These are phyloP conservation scores for Xestia sexstrigata DNA, from an alignment of 2,888 invertebrate species.

Conservation along the genomic window DNA sequence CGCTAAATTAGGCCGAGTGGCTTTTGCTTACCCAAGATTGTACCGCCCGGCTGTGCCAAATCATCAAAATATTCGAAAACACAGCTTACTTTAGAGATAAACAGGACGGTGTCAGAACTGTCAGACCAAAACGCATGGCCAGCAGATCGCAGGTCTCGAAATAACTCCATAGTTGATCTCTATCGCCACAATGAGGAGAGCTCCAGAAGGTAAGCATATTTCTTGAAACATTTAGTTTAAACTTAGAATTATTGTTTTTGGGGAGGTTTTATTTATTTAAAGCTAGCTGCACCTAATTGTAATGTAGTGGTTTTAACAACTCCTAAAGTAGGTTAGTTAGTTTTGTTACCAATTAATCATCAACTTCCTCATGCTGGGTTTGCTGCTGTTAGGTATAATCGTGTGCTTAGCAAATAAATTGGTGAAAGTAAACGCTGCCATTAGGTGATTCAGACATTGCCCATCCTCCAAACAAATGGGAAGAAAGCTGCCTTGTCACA, in stretches of 20 bases:
- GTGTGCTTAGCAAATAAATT: neutral
- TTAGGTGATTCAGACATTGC: neutral
- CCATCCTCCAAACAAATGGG: neutral
- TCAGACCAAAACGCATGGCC: conserved; percentile 26
- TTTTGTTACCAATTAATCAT: conserved; percentile 7
- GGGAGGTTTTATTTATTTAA: neutral
- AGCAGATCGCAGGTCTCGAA: conserved; percentile 27
- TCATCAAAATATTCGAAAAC: neutral
- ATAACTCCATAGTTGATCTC: conserved; percentile 35
- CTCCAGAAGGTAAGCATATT: conserved; percentile 24
- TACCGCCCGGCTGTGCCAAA: neutral
- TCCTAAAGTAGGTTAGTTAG: conserved; percentile 3
- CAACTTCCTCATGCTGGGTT: neutral
- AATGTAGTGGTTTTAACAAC: neutral
- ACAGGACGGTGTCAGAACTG: conserved; percentile 15
- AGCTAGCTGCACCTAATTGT: neutral
- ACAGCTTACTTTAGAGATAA: neutral
- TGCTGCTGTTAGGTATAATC: too few relatives aligned
- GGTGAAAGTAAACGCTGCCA: conserved; percentile 23
- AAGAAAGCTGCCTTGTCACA: neutral
- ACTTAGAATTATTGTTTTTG: neutral
- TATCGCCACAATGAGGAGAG: neutral
- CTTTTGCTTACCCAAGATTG: neutral
- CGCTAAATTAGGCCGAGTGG: neutral
- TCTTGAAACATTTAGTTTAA: neutral